Evolutionary conservation across 2,797 vertebrate species (phyloP), one percentile per base, ranked within the genome.

Genomic region (Gymnoscopelus microlampas): DNA sequence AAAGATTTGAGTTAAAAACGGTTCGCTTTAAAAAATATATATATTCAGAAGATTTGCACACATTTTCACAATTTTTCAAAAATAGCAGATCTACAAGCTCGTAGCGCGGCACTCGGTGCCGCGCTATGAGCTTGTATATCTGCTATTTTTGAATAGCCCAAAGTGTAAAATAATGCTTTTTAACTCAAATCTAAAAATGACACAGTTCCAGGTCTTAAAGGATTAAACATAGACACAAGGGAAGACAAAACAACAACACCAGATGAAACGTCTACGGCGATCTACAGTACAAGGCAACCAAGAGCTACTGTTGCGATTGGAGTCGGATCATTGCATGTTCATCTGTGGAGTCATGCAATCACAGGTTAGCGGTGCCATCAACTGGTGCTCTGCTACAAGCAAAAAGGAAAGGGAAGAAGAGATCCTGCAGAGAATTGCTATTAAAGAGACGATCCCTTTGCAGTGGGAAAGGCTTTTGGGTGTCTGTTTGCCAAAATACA

Each of bases 391-490:
- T 78, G 78, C 81, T 88, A 88, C 14, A 81, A 76, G 73, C 60
- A 5, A 57, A 3, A 58, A 24, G 77, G 70, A 19, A n/a, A 12
- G 2, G 29, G 44, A 49, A 60, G 48, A 47, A 19, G 44, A n/a
- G 13, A 35, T 39, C 53, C 47, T 12, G 47, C 24, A 53, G 62
- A 53, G 14, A 53, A 65, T 66, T 58, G 29, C 14, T 57, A 60
- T 74, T 66, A 13, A 23, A 61, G 12, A 76, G 26, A 71, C 53
- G 32, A 73, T 55, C 35, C 39, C 19, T 44, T 59, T 29, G 60
- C n/a, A 53, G 57, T 70, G 61, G 68, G 81, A 82, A 89, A 69
- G 79, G 5, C 76, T 80, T 84, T 68, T 79, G 82, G 79, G 81
- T 81, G 19, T 14, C n/a, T 49, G 19, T 9, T 49, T 9, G 39